Conservation (phyloP, 1,140 invertebrate species). For the Neelides sp. region DNA sequence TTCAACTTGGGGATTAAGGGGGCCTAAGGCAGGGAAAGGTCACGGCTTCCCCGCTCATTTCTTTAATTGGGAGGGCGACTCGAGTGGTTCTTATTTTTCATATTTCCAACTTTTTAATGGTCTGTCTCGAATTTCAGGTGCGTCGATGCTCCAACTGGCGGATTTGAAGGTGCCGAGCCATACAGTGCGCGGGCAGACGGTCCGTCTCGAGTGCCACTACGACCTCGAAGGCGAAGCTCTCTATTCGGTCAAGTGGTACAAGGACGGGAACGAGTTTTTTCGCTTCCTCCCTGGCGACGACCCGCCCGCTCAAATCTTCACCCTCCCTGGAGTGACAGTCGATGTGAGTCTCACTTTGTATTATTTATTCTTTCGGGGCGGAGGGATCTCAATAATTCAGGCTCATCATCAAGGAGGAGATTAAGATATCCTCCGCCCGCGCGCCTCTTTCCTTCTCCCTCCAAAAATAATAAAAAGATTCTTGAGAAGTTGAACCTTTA, state of each 20-base stretch:
- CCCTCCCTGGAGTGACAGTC: slow-evolving; percentile 60
- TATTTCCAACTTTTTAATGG: no score
- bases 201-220: slow-evolving; percentile 60
- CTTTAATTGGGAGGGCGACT: no score
- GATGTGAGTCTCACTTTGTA: slow-evolving; percentile 54
- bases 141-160: slow-evolving; percentile 43
- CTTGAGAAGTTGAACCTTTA: not conserved
- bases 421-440: no score
- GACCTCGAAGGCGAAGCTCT: slow-evolving; percentile 62
- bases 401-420: not conserved
- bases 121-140: slow-evolving; percentile 33
- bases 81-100: no score
- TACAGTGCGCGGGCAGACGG: slow-evolving; percentile 52
- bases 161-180: slow-evolving; percentile 54
- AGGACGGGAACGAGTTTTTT: slow-evolving; percentile 75
- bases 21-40: no score
- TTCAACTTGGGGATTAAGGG: no score
- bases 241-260: slow-evolving; percentile 80
- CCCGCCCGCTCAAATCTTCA: slow-evolving; percentile 59
- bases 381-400: not conserved
- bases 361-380: slow-evolving; percentile 10
- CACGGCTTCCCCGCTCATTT: no score
- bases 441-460: not conserved
- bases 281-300: slow-evolving; percentile 58
- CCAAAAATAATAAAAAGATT: not conserved